phyloP scores from a whole-genome alignment of 1,140 invertebrate species.

The Orchesella cincta region DNA sequence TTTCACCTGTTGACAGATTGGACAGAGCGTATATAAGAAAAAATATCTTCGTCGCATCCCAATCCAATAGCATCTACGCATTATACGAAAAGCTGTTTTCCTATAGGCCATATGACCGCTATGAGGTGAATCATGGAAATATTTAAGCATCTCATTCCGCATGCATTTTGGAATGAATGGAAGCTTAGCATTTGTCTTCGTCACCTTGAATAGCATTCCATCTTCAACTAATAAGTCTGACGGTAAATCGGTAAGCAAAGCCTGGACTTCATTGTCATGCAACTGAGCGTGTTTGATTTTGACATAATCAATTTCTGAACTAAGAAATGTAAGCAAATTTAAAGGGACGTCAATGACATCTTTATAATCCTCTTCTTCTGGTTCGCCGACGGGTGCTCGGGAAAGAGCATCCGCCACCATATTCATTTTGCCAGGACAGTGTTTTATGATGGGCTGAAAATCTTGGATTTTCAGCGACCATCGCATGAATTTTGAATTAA shows the following conservation, averaged over 20 bases:
- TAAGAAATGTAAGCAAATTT: neutral
- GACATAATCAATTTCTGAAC: neutral
- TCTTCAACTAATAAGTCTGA: neutral
- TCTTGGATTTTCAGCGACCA: conserved; percentile 31
- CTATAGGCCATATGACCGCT: conserved; percentile 29
- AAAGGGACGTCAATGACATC: neutral
- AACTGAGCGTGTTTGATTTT: neutral
- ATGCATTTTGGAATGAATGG: conserved; percentile 32
- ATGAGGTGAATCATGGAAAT: conserved; percentile 15
- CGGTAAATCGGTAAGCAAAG: conserved; percentile 3
- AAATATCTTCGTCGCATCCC: conserved; percentile 34
- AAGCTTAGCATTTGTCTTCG: neutral
- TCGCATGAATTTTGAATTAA: conserved; percentile 6
- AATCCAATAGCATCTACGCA: conserved; percentile 10
- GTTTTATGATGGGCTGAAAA: conserved; percentile 42
- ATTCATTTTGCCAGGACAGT: conserved; percentile 52
- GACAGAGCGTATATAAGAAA: conserved; percentile 11
- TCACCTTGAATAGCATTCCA: neutral
- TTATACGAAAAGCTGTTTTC: conserved; percentile 20
- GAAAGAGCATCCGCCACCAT: conserved; percentile 53
- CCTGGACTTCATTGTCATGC: neutral
- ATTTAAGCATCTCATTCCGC: neutral
- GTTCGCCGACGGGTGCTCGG: neutral
- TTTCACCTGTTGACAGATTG: conserved; percentile 21
- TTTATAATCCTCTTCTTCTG: neutral